A percentile compares a stretch with the other conserved stretches of the same genome.
These are phyloP conservation scores for Caenorhabditis remanei DNA, from an alignment of 1,140 invertebrate genomes.

Conservation along the genomic window DNA sequence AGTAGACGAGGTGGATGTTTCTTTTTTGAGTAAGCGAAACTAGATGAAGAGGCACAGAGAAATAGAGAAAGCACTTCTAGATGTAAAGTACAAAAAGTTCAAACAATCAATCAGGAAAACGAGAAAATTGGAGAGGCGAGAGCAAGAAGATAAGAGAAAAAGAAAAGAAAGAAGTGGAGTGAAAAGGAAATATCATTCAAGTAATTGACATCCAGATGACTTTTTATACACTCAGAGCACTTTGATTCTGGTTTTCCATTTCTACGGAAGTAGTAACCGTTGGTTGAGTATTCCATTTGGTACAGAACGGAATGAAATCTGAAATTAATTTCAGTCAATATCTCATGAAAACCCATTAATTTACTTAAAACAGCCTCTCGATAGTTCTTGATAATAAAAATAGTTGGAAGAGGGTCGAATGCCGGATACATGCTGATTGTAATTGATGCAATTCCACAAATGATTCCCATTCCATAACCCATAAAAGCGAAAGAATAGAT, in stretches of 20 bases:
- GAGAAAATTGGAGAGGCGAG: neutral
- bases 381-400: slow-evolving; percentile 17
- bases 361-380: neutral
- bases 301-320: neutral
- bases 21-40: neutral
- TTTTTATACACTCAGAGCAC: too few species aligned
- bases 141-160: neutral
- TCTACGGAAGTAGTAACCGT: neutral
- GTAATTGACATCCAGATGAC: too few species aligned
- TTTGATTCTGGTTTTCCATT: neutral
- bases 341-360: neutral
- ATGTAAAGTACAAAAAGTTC: slow-evolving; percentile 37
- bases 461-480: slow-evolving; percentile 9
- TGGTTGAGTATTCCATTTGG: neutral
- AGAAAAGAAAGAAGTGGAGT: neutral
- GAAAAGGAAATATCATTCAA: neutral
- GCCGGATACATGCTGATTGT: slow-evolving; percentile 21
- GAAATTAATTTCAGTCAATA: neutral
- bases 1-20: neutral
- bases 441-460: slow-evolving; percentile 19
- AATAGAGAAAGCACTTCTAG: neutral
- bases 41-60: neutral
- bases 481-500: slow-evolving; percentile 3
- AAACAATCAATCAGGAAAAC: neutral
- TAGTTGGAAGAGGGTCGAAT: slow-evolving; percentile 11